phyloP scores from a whole-genome alignment of 2,797 vertebrate species.

The Sebastes minor region DNA sequence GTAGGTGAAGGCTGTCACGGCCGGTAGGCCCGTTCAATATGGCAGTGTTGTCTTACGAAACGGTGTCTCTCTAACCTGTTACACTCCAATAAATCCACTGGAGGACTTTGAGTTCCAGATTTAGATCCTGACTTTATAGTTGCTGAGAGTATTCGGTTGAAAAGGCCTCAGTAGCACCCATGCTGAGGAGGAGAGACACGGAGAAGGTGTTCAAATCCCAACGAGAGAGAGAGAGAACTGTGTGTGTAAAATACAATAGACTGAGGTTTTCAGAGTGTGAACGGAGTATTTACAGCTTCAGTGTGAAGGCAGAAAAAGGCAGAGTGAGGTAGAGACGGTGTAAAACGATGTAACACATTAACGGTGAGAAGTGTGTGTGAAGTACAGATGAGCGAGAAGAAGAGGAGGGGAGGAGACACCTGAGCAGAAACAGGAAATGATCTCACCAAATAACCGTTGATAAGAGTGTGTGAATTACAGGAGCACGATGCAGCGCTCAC shows the following conservation, averaged over 20 bases:
- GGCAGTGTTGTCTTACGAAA: too few relatives aligned
- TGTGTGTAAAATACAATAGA: not conserved
- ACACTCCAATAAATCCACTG: too few relatives aligned
- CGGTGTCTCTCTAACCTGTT: too few relatives aligned
- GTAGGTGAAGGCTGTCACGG: too few relatives aligned
- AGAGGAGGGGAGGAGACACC: constrained; percentile 20
- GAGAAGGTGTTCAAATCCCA: not conserved
- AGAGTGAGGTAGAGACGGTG: not conserved
- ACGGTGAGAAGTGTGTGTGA: constrained; percentile 55
- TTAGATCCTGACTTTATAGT: not conserved
- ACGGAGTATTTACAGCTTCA: constrained; percentile 10
- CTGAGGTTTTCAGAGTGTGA: not conserved
- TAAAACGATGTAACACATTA: constrained; percentile 51
- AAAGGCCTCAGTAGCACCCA: not conserved
- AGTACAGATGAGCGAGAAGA: constrained; percentile 43
- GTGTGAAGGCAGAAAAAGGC: constrained; percentile 1
- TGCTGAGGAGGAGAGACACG: not conserved
- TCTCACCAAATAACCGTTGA: constrained; percentile 18
- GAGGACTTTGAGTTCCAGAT: too few relatives aligned
- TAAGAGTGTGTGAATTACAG: constrained; percentile 26
- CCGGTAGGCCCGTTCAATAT: too few relatives aligned
- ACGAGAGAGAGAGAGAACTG: not conserved
- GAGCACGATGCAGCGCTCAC: not conserved
- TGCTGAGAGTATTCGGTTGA: not conserved
- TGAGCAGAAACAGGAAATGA: constrained; percentile 41